Conservation (phyloP, 1,140 invertebrate genomes). For the Drosophila malerkotliana region DNA sequence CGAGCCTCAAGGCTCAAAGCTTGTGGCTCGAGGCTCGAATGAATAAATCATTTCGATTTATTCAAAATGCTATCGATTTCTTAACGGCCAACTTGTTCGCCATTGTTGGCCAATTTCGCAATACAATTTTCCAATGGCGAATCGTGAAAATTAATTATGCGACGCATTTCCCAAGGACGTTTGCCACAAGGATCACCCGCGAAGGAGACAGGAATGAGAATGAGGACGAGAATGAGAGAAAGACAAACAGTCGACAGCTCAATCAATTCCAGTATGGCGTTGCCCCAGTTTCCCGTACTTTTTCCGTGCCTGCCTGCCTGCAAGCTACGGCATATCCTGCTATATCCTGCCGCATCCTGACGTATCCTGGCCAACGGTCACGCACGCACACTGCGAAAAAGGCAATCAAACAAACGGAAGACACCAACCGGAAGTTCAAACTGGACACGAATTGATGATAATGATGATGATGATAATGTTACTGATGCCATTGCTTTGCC, state of each 20-base stretch:
- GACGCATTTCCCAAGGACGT: constrained; percentile 18
- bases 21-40: constrained; percentile 2
- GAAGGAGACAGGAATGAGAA: not conserved
- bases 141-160: constrained; percentile 37
- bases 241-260: constrained; percentile 46
- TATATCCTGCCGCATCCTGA: not conserved
- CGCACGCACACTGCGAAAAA: constrained; percentile 50
- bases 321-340: no score
- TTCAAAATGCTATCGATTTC: constrained; percentile 46
- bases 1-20: not conserved
- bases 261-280: constrained; percentile 58
- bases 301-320: no score
- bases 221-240: constrained; percentile 8
- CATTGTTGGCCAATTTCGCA: constrained; percentile 23
- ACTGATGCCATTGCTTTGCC: not conserved
- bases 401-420: constrained; percentile 42
- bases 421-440: constrained; percentile 49
- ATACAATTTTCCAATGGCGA: constrained; percentile 4
- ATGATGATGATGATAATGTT: constrained; percentile 10
- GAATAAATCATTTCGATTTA: constrained; percentile 36
- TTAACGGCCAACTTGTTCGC: constrained; percentile 33
- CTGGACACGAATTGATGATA: constrained; percentile 32
- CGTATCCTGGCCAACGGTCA: constrained; percentile 2
- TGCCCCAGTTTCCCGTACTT: constrained; percentile 4
- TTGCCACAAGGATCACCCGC: constrained; percentile 17